phyloP scores from a whole-genome alignment of 2,888 invertebrate genomes.

The Acronicta aceris region DNA sequence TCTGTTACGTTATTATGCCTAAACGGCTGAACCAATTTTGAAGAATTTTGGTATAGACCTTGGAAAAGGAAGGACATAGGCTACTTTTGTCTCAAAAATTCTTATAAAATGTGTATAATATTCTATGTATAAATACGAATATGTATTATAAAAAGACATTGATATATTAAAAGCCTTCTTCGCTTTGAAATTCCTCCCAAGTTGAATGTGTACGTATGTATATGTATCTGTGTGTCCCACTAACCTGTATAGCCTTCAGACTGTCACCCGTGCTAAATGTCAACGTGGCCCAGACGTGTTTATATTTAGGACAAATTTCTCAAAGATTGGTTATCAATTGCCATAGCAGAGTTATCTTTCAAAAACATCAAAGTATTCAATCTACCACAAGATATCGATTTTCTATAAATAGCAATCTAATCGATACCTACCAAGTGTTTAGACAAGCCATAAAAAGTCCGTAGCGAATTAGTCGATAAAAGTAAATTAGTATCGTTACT shows the following conservation, averaged over 20 bases:
- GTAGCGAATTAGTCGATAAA: slow-evolving; percentile 42
- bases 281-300: slow-evolving; percentile 13
- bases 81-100: too few species aligned
- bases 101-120: too few species aligned
- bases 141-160: too few species aligned
- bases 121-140: too few species aligned
- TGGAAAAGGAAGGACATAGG: too few species aligned
- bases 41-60: too few species aligned
- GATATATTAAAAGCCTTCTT: too few species aligned
- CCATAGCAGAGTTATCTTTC: too few species aligned
- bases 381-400: slow-evolving; percentile 6
- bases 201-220: neutral
- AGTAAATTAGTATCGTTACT: slow-evolving; percentile 47
- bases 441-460: slow-evolving; percentile 42
- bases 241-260: slow-evolving; percentile 41
- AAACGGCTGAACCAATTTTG: too few species aligned
- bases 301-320: slow-evolving; percentile 12
- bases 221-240: slow-evolving; percentile 20
- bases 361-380: neutral
- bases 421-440: slow-evolving; percentile 1
- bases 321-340: neutral
- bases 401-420: slow-evolving; percentile 27
- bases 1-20: too few species aligned
- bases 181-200: too few species aligned
- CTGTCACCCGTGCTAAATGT: slow-evolving; percentile 39